Evolutionary conservation across 2,797 vertebrate genomes (phyloP).

Genomic region (Crax fasciolata): DNA sequence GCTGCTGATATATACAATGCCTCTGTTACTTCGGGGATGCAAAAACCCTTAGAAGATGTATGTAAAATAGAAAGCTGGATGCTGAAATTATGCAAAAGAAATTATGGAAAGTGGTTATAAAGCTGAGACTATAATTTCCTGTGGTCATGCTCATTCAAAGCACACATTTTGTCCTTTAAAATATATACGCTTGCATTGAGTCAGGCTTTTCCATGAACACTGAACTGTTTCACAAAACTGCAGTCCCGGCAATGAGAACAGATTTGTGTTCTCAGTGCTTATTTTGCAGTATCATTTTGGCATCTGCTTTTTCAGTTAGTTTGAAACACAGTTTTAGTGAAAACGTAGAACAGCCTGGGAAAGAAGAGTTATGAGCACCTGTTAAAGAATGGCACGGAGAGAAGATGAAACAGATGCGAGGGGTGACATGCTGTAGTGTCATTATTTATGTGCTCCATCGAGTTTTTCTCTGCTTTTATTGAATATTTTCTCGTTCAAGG

Average conservation of each 20-base stretch:
- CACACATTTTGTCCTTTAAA: slow-evolving; percentile 1
- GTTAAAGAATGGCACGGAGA: background rate
- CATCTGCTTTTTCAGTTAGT: slow-evolving; percentile 40
- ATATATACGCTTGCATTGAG: background rate
- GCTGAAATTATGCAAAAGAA: slow-evolving; percentile 1
- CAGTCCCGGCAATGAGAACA: background rate
- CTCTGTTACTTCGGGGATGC: background rate
- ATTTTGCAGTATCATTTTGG: slow-evolving; percentile 37
- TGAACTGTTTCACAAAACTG: background rate
- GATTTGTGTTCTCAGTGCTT: background rate
- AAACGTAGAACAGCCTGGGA: background rate
- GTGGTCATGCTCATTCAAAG: background rate
- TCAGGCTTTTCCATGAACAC: background rate
- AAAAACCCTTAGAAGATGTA: background rate
- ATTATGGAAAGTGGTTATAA: background rate
- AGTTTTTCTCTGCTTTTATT: background rate
- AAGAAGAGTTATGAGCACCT: background rate
- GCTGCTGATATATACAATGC: background rate
- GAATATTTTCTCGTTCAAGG: background rate
- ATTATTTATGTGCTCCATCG: background rate
- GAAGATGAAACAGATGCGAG: background rate
- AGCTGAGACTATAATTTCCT: background rate
- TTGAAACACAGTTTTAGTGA: background rate
- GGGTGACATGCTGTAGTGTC: background rate
- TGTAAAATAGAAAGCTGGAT: background rate